Evolutionary conservation across 1,140 invertebrate genomes (phyloP).

Genomic region (Drosophila erecta): DNA sequence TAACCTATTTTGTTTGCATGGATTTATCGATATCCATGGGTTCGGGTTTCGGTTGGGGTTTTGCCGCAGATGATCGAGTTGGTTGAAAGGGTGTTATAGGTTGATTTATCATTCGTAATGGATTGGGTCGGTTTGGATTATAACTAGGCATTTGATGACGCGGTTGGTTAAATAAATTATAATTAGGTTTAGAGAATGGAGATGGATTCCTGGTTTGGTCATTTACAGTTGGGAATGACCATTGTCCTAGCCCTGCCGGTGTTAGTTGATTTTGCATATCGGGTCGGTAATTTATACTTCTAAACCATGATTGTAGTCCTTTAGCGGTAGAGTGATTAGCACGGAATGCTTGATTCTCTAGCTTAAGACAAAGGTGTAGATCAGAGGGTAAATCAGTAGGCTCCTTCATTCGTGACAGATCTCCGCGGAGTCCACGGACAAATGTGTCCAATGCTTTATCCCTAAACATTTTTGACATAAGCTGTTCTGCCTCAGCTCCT

Average conservation of each 20-base stretch:
- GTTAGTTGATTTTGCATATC: too few relatives aligned
- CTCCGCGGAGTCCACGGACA: slow-evolving; percentile 7
- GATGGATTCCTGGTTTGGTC: too few relatives aligned
- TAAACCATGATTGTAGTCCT: not conserved
- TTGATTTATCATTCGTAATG: too few relatives aligned
- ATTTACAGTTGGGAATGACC: too few relatives aligned
- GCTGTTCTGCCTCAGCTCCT: slow-evolving; percentile 5
- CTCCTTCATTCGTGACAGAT: slow-evolving; percentile 24
- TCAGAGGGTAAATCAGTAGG: slow-evolving; percentile 26
- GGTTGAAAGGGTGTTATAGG: not conserved
- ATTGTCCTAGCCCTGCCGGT: too few relatives aligned
- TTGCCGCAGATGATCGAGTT: not conserved
- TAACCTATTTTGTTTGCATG: not conserved
- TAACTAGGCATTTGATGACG: not conserved
- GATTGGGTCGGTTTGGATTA: too few relatives aligned
- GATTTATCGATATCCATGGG: slow-evolving; percentile 32
- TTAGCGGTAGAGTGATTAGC: not conserved
- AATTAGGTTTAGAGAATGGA: too few relatives aligned
- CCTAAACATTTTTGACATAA: slow-evolving; percentile 26
- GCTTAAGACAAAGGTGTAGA: slow-evolving; percentile 35
- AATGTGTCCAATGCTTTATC: slow-evolving; percentile 37
- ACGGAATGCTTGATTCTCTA: slow-evolving; percentile 31
- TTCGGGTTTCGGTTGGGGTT: slow-evolving; percentile 10
- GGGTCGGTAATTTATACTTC: too few relatives aligned
- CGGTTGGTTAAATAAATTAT: not conserved